Conservation (phyloP, 1,140 invertebrate species). For the Aporrectodea caliginosa region DNA sequence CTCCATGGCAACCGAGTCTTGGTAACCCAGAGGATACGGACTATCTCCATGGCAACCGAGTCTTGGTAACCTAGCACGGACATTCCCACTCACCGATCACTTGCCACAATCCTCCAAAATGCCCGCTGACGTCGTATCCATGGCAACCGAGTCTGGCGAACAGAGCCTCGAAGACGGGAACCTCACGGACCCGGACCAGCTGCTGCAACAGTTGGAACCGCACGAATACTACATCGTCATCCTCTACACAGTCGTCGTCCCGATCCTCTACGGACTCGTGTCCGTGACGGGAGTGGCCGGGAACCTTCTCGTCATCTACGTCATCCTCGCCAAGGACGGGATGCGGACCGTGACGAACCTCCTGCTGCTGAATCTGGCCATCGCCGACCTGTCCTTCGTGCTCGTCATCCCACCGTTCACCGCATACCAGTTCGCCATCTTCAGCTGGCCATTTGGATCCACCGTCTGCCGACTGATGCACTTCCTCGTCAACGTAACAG, state of each 20-base stretch:
- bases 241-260: slow-evolving; percentile 20
- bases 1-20: too few relatives aligned
- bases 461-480: slow-evolving; percentile 34
- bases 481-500: slow-evolving; percentile 64
- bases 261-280: slow-evolving; percentile 29
- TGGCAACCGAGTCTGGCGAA: neutral
- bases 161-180: neutral
- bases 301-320: slow-evolving; percentile 59
- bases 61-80: too few relatives aligned
- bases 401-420: slow-evolving; percentile 30
- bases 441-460: slow-evolving; percentile 30
- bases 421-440: slow-evolving; percentile 28
- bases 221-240: slow-evolving; percentile 12
- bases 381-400: slow-evolving; percentile 64
- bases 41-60: too few relatives aligned
- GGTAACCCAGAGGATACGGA: too few relatives aligned
- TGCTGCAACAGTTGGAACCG: neutral
- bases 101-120: neutral
- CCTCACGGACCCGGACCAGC: neutral
- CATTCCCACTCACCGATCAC: too few relatives aligned
- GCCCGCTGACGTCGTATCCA: neutral
- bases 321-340: slow-evolving; percentile 56
- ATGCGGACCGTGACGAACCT: slow-evolving; percentile 64
- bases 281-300: slow-evolving; percentile 56
- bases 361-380: slow-evolving; percentile 68